phyloP scores from a whole-genome alignment of 2,113 vertebrate species.

The Ciconia maguari region DNA sequence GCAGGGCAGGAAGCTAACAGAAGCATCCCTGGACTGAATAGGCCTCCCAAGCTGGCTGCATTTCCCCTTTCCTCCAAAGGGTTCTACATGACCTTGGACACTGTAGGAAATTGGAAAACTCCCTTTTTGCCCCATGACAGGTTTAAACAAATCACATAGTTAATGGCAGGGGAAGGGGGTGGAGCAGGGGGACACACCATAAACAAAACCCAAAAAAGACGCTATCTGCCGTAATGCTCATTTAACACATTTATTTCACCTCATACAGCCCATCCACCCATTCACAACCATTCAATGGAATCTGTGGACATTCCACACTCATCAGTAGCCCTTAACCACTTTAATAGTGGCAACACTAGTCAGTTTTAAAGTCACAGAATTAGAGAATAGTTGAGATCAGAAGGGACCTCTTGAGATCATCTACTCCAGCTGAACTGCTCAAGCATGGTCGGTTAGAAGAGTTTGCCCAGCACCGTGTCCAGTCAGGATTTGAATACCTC shows the following conservation, averaged over 20 bases:
- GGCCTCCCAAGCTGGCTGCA: background rate
- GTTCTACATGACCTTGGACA: background rate
- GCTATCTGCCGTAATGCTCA: background rate
- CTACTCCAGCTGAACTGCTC: background rate
- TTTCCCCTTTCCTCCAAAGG: background rate
- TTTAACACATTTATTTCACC: background rate
- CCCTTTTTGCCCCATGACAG: background rate
- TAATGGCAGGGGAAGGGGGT: background rate
- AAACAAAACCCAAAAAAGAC: background rate
- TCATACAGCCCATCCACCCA: background rate
- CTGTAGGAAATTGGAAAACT: background rate
- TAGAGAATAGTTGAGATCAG: background rate
- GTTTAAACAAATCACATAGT: background rate
- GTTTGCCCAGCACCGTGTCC: background rate
- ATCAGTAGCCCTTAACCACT: background rate
- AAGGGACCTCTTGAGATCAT: background rate
- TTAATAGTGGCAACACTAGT: background rate
- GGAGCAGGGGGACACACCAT: background rate
- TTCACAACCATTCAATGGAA: background rate
- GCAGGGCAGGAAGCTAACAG: background rate
- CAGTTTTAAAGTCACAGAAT: background rate
- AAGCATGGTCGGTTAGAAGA: background rate
- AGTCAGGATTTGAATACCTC: background rate
- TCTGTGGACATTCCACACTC: background rate
- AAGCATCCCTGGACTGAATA: background rate